Evolutionary conservation across 2,888 invertebrate species (phyloP), one percentile per base, ranked within the genome.

Genomic region (Elegia similella): DNA sequence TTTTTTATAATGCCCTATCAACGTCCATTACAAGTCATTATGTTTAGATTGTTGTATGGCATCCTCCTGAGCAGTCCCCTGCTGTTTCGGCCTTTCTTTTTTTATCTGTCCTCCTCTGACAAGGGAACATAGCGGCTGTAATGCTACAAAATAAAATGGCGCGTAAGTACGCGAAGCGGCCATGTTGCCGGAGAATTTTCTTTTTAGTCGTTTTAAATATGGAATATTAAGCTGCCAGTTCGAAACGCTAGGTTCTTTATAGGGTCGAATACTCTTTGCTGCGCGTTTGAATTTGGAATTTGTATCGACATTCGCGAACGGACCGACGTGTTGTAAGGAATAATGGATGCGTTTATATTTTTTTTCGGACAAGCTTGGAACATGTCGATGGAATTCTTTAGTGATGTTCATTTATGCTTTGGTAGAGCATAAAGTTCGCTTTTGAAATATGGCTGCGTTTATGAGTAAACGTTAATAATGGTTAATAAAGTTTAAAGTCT

Each of bases 1-100:
- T 75, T 76, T 78, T 78, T 80, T 76, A 73, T 76, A 66, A 67
- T 65, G 69, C 62, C 75, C 77, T 78, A 83, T 83, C 82, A 80
- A 63, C 78, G 79, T 78, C 76, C 85, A 86, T 86, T 86, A 86
- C 78, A 60, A 76, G 76, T 79, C 81, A 86, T 86, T 85, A 86
- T 81, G 82, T 78, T 78, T 76, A 79, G 80, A 81, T 77, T 76
- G 75, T 80, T 79, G 81, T 78, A 75, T 65, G 80, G 77, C 76
- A 73, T 81, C 80, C 82, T 70, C 66, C 69, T 68, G 75, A 50
- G 72, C 63, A 80, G 65, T 69, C 69, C 72, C 86, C 83, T 76
- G 85, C 86, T 84, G 86, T 74, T 79, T 68, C 62, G 62, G 69
- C 59, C 59, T 60, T 67, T 74, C 68, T 70, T 72, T 69, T 66